Base-by-base conservation (phyloP, 2,113 vertebrate species). In the Microcebus ravelobensis region DNA sequence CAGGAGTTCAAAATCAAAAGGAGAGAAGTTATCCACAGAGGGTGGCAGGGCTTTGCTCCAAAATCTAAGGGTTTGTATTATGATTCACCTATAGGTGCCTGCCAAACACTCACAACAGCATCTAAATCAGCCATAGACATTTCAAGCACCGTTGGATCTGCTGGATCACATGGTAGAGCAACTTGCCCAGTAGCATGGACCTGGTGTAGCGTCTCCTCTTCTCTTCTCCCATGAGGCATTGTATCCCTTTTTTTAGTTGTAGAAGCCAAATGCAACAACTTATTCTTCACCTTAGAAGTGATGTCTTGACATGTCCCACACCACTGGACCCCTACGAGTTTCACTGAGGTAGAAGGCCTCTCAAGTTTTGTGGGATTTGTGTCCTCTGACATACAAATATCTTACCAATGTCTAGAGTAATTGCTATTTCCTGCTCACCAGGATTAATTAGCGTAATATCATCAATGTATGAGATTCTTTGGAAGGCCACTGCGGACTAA, bases 281-380 rank as follows among this genome's bases (percentile, higher is more conserved):
- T 74, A 48, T 6, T n/a, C 76, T 94, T 96, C 52, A 36, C 27
- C 55, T 95, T 68, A 25, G 34, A 96, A 65, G 52, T 88, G 55
- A 5, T 15, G 73, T 27, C 45, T 79, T 83, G 74, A 70, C 21
- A 34, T 27, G 11, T 3, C 23, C 25, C 13, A 71, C 34, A 82
- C n/a, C 17, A 18, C 17, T 13, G 36, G 36, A 50, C 14, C 9
- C 21, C 68, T 68, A 57, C 55, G 65, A 71, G 52, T 45, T 83
- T 90, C 48, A 39, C 31, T 34, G 67, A 76, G 50, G 39, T 50
- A 65, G 84, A 67, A 67, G 9, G 39, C 45, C 59, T 39, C 13
- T 42, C 55, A 79, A 82, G 50, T 83, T 74, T 31, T 34, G 77
- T 36, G 71, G 48, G 11, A 50, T 36, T 91, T 29, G 36, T 61